A percentile compares a stretch with the other conserved stretches of the same genome.
Conservation (phyloP, 2,113 vertebrate species). For the Bubo bubo region DNA sequence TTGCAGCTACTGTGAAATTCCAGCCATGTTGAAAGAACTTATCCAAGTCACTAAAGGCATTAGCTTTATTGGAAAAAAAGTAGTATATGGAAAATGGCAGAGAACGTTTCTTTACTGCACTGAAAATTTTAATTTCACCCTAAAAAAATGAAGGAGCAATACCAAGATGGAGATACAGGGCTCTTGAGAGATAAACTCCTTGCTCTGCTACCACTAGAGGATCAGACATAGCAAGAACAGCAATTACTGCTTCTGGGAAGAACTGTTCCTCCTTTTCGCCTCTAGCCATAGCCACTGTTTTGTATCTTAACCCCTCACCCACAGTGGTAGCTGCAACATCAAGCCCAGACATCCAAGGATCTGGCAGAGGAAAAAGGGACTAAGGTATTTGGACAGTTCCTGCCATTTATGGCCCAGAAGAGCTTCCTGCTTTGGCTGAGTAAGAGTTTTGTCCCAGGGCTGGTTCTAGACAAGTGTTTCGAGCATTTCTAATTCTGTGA, state of each 20-base stretch:
- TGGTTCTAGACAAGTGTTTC: neutral
- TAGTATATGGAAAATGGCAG: neutral
- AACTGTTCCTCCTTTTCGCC: neutral
- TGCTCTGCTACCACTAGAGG: neutral
- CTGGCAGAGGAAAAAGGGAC: neutral
- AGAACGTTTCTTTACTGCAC: neutral
- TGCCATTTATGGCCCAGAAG: neutral
- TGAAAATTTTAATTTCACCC: neutral
- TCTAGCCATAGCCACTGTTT: neutral
- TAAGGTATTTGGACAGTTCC: neutral
- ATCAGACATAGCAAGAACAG: neutral
- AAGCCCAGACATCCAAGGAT: neutral
- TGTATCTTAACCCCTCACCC: neutral
- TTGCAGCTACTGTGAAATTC: neutral
- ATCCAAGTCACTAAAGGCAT: neutral
- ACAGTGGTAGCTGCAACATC: neutral
- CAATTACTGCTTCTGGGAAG: neutral
- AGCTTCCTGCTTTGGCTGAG: neutral
- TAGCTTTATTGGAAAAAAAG: neutral
- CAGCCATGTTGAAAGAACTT: neutral
- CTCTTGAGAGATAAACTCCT: neutral
- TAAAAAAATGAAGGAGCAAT: neutral
- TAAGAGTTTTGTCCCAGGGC: neutral
- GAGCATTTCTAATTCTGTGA: neutral
- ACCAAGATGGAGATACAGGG: neutral